Base-by-base conservation (phyloP, 2,888 invertebrate genomes). In the Andrena marginata region DNA sequence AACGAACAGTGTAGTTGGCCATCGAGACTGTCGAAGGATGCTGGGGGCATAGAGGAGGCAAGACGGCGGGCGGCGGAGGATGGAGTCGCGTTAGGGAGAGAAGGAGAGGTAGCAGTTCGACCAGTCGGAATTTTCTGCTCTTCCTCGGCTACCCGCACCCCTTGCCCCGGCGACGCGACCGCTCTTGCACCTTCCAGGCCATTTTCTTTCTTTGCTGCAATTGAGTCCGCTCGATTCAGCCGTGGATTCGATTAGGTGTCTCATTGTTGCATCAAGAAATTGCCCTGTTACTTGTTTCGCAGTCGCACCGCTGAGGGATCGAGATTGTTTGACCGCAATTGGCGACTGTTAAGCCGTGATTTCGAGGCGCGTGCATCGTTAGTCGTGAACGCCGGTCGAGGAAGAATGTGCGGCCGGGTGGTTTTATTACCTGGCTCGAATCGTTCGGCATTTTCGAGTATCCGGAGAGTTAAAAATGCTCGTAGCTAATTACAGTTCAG, bases 91-190 rank as follows among this genome's bases (percentile, higher is more conserved):
- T 31, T 35, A 67, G 42, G 75, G 67, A 65, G 80, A 85, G 84
- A 69, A 64, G 65, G 78, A 78, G 83, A 79, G 75, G 77, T 84
- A 87, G 88, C 71, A 72, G 88, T 88, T 85, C 85, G 87, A 89
- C 85, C 87, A 84, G 89, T 89, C 85, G 76, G 87, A 90, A 90
- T 89, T 90, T 89, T 84, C 89, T 75, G 76, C 84, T 83, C 81
- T 86, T 74, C 69, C 84, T 56, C 16, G 16, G 31, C 13, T 49
- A 31, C 48, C 23, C 33, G 10, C 31, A 10, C 49, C 33, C 10
- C 68, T 64, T 56, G 62, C 33, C 67, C 49, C 68, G 64, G 42
- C 42, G 42, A 42, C 1, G 42, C 29, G 65, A 69, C 76, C 69
- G 68, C 69, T 76, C 42, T 42, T 65, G 60, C 64, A 69, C 60